A percentile compares a stretch with the other conserved stretches of the same genome.
phyloP scores from a whole-genome alignment of 2,113 vertebrate species.

The Aphyosemion australe region DNA sequence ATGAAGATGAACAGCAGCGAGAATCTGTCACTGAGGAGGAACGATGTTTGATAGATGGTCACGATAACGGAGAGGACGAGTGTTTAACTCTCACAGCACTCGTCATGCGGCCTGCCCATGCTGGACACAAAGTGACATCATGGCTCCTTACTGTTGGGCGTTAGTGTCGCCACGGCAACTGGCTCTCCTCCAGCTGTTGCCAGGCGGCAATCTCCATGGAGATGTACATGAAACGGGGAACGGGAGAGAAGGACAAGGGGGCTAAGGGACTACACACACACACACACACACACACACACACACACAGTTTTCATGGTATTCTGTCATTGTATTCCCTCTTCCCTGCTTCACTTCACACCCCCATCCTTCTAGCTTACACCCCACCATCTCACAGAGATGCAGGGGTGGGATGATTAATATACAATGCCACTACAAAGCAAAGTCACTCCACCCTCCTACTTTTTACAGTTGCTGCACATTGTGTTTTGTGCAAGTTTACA shows the following conservation, averaged over 20 bases:
- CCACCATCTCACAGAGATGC: slow-evolving; percentile 30
- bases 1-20: slow-evolving; percentile 65
- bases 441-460: slow-evolving; percentile 16
- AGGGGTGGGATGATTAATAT: slow-evolving; percentile 38
- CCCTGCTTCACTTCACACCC: slow-evolving; percentile 37
- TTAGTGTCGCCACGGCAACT: slow-evolving; percentile 72
- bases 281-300: neutral
- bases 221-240: slow-evolving; percentile 68
- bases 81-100: slow-evolving; percentile 38
- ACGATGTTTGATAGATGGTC: slow-evolving; percentile 47
- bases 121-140: slow-evolving; percentile 64
- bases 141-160: slow-evolving; percentile 40
- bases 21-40: slow-evolving; percentile 43
- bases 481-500: neutral
- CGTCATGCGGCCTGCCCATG: slow-evolving; percentile 39
- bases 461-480: slow-evolving; percentile 5
- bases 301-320: slow-evolving; percentile 6
- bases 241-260: slow-evolving; percentile 30
- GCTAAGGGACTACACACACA: slow-evolving; percentile 9
- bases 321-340: slow-evolving; percentile 29
- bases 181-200: slow-evolving; percentile 81
- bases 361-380: slow-evolving; percentile 27
- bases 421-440: slow-evolving; percentile 35
- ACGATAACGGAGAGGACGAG: slow-evolving; percentile 49
- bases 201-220: slow-evolving; percentile 84